phyloP scores from a whole-genome alignment of 2,113 vertebrate species.

The Cryptomyrus ogoouensis region DNA sequence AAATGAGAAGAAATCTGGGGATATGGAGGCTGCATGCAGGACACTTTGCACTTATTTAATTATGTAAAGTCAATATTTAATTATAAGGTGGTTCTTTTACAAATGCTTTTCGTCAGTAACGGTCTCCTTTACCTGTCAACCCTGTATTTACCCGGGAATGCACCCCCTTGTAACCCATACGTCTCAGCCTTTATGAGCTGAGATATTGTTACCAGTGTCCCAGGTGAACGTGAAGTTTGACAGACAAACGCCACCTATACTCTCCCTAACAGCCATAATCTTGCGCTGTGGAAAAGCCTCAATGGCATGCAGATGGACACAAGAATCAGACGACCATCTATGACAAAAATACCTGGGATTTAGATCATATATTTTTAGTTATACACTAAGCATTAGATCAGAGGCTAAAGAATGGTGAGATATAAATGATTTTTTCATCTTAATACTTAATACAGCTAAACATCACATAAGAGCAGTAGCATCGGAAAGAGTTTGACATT shows the following conservation, averaged over 20 bases:
- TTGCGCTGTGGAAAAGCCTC: not conserved
- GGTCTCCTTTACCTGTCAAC: not conserved
- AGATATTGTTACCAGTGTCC: not conserved
- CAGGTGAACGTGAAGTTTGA: not conserved
- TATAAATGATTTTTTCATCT: not conserved
- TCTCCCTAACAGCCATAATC: not conserved
- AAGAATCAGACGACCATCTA: not conserved
- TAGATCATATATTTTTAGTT: not conserved
- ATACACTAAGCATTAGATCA: not conserved
- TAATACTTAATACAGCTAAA: not conserved
- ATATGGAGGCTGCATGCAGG: not conserved
- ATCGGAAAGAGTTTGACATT: too few relatives aligned
- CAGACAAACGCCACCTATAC: not conserved
- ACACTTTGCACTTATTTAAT: not conserved
- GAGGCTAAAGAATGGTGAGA: not conserved
- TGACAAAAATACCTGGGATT: not conserved
- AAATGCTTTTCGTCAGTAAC: not conserved
- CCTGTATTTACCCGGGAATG: not conserved
- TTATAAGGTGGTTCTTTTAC: not conserved
- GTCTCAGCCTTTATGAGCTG: not conserved
- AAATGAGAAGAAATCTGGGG: not conserved
- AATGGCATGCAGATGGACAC: not conserved
- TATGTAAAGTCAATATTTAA: conserved; percentile 6
- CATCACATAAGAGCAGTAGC: too few relatives aligned
- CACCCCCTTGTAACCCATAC: not conserved